phyloP scores from a whole-genome alignment of 2,888 invertebrate genomes.

The Polymixis flavicincta region DNA sequence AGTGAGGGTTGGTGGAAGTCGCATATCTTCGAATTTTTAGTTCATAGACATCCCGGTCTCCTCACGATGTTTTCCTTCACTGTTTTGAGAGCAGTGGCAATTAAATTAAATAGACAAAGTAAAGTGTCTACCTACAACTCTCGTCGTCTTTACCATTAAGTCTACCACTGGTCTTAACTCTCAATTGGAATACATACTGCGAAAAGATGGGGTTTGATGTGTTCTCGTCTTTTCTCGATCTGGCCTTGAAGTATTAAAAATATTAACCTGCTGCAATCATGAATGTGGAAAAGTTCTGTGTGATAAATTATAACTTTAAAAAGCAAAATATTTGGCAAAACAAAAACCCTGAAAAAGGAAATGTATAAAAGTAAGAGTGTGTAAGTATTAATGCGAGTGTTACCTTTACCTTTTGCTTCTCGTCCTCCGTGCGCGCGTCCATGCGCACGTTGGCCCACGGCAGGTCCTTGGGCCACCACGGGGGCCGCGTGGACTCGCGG shows the following conservation, averaged over 20 bases:
- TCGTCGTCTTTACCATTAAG: too few relatives aligned
- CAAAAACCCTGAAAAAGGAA: neutral
- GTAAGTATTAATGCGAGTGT: neutral
- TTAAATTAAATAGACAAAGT: too few relatives aligned
- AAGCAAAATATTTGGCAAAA: too few relatives aligned
- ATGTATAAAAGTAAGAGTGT: neutral
- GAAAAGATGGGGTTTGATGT: neutral
- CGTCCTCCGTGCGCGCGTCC: conserved; percentile 98
- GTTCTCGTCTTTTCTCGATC: neutral
- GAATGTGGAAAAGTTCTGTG: neutral
- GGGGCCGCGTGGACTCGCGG: conserved; percentile 97
- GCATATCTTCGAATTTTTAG: too few relatives aligned
- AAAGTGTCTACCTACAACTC: too few relatives aligned
- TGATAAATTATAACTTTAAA: neutral
- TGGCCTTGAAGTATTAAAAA: conserved; percentile 1
- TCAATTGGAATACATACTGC: neutral
- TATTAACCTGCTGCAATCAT: conserved; percentile 9
- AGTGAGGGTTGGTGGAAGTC: too few relatives aligned
- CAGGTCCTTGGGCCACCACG: conserved; percentile 99
- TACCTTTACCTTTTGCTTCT: conserved; percentile 96
- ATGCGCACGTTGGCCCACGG: conserved; percentile 99
- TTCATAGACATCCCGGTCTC: too few relatives aligned
- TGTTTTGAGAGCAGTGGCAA: too few relatives aligned
- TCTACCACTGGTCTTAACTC: too few relatives aligned
- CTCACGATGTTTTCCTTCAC: too few relatives aligned